Conservation (phyloP, 37 sponge, comb jelly and placozoan species). For the Theonella swinhoei region DNA sequence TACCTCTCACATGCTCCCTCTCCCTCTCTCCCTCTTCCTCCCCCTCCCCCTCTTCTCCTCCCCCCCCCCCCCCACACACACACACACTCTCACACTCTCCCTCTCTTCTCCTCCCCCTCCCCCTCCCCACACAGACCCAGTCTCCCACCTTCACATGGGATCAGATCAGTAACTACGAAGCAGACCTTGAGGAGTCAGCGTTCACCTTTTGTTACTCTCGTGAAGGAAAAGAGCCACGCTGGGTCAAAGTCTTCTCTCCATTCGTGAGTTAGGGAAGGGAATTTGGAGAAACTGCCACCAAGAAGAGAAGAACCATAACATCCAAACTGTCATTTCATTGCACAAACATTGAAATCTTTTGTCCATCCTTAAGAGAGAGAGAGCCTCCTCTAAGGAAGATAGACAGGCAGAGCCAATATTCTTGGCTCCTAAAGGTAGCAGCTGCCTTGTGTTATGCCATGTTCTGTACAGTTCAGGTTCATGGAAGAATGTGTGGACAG, state of each 20-base stretch:
- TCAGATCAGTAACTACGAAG: slow-evolving; percentile 56
- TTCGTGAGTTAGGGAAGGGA: slow-evolving; percentile 50
- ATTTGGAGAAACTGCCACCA: not conserved
- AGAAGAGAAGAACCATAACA: too few relatives aligned
- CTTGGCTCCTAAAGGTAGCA: too few relatives aligned
- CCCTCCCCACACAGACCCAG: slow-evolving; percentile 44
- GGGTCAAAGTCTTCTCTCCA: slow-evolving; percentile 70
- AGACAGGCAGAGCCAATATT: too few relatives aligned
- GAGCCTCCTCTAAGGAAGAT: too few relatives aligned
- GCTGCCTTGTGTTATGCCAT: not conserved
- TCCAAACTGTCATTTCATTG: too few relatives aligned
- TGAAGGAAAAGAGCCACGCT: slow-evolving; percentile 67
- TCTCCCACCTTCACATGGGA: slow-evolving; percentile 85
- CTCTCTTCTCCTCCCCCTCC: not conserved
- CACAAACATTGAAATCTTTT: too few relatives aligned
- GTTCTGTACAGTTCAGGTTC: slow-evolving; percentile 57
- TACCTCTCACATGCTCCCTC: too few relatives aligned
- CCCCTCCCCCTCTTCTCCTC: not conserved
- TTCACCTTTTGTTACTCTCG: slow-evolving; percentile 75
- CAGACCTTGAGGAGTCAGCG: slow-evolving; percentile 80
- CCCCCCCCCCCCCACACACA: not conserved
- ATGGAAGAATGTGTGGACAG: slow-evolving; percentile 82
- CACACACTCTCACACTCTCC: not conserved
- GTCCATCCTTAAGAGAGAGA: too few relatives aligned
- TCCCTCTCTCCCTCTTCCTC: not conserved